phyloP scores from a whole-genome alignment of 2,797 vertebrate genomes.

The Morus bassanus region DNA sequence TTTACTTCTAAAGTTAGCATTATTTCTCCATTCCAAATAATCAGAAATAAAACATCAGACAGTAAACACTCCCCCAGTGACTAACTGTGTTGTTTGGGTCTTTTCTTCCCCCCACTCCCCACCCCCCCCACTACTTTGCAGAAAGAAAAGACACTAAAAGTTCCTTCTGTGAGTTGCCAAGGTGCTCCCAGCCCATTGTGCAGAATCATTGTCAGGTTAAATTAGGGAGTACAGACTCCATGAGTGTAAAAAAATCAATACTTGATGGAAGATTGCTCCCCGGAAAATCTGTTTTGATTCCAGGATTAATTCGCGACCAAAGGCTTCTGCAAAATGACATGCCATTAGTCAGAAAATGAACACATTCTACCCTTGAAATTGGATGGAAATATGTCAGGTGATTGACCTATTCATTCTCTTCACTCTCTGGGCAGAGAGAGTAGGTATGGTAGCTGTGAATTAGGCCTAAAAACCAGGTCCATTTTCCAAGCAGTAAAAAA shows the following conservation, averaged over 20 bases:
- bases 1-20: constrained; percentile 70
- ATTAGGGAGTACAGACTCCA: constrained; percentile 99
- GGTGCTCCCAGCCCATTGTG: constrained; percentile 99
- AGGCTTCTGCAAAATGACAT: constrained; percentile 99
- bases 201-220: constrained; percentile 99
- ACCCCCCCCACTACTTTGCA: constrained; percentile 59
- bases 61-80: constrained; percentile 63
- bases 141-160: constrained; percentile 86
- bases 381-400: constrained; percentile 99
- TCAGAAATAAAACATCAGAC: constrained; percentile 71
- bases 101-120: constrained; percentile 29
- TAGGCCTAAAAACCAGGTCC: constrained; percentile 82
- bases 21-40: constrained; percentile 69
- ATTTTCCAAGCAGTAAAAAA: constrained; percentile 81
- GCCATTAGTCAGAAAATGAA: constrained; percentile 99
- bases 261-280: constrained; percentile 99
- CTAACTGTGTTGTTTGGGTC: constrained; percentile 54
- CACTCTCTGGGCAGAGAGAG: constrained; percentile 83
- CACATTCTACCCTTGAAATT: constrained; percentile 99
- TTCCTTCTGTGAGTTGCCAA: constrained; percentile 94
- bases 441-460: constrained; percentile 87
- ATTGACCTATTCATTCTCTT: constrained; percentile 94
- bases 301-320: constrained; percentile 99
- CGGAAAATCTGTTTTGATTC: constrained; percentile 99
- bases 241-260: constrained; percentile 99